Evolutionary conservation across 2,113 vertebrate genomes (phyloP).

Genomic region (Hyaena hyaena): DNA sequence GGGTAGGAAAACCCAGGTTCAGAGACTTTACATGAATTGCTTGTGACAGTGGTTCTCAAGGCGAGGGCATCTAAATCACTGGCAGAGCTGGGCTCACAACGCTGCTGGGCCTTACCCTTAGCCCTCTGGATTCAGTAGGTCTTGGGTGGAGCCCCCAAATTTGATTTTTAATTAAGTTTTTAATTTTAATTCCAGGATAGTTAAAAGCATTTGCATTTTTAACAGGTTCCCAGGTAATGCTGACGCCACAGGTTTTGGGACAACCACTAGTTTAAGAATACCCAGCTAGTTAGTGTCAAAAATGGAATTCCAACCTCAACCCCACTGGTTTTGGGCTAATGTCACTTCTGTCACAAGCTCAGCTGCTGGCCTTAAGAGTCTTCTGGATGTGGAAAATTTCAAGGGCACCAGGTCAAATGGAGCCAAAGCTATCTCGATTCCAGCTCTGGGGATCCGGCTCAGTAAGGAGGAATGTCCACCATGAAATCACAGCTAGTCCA

Average conservation of each 20-base stretch:
- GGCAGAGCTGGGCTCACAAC: neutral
- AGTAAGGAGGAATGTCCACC: neutral
- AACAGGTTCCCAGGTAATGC: neutral
- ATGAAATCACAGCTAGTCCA: neutral
- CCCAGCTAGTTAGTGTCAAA: neutral
- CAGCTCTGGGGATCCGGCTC: neutral
- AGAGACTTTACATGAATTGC: neutral
- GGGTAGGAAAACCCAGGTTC: neutral
- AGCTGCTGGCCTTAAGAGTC: neutral
- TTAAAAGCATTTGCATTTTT: neutral
- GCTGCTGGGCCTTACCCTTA: neutral
- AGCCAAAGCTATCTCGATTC: neutral
- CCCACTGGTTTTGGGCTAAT: neutral
- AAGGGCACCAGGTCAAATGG: neutral
- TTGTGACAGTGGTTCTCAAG: neutral
- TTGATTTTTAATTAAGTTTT: neutral
- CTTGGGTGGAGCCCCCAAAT: neutral
- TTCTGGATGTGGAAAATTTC: conserved; percentile 25
- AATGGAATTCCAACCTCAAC: neutral
- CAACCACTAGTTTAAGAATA: neutral
- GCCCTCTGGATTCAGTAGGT: neutral
- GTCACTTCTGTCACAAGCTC: neutral
- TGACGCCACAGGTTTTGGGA: neutral
- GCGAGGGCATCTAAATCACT: neutral
- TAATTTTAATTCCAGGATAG: neutral